phyloP scores from a whole-genome alignment of 2,113 vertebrate species.

The Pedionomus torquatus region DNA sequence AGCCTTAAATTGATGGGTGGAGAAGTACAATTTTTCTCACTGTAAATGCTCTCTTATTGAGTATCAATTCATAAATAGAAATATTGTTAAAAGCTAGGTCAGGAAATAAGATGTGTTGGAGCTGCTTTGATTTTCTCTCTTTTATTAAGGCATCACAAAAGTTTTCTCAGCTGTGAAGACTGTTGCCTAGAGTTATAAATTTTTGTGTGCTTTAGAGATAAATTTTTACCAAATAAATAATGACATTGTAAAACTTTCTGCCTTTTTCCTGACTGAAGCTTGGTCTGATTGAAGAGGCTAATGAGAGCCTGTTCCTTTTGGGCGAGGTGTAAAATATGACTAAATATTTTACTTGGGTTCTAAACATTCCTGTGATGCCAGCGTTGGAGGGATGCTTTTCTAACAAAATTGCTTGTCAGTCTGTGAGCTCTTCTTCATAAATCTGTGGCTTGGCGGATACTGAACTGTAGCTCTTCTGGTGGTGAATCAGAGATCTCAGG shows the following conservation, averaged over 20 bases:
- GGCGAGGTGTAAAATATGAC: conserved; percentile 61
- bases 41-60: conserved; percentile 67
- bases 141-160: not conserved
- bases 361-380: conserved; percentile 37
- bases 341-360: conserved; percentile 61
- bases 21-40: conserved; percentile 65
- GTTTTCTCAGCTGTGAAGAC: conserved; percentile 4
- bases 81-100: conserved; percentile 44
- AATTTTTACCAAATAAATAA: conserved; percentile 61
- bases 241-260: conserved; percentile 58
- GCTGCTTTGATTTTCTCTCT: conserved; percentile 34
- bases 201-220: conserved; percentile 55
- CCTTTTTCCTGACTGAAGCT: conserved; percentile 54
- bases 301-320: conserved; percentile 62
- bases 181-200: conserved; percentile 4
- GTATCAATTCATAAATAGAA: conserved; percentile 64
- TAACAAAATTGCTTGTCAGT: conserved; percentile 63
- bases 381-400: conserved; percentile 29
- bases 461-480: conserved; percentile 54
- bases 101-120: not conserved
- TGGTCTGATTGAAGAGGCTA: conserved; percentile 62
- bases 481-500: conserved; percentile 44
- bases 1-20: conserved; percentile 64
- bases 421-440: conserved; percentile 58
- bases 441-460: conserved; percentile 52